A percentile compares a stretch with the other conserved stretches of the same genome.
Conservation (phyloP, 2,113 vertebrate species). For the Ifrita kowaldi region DNA sequence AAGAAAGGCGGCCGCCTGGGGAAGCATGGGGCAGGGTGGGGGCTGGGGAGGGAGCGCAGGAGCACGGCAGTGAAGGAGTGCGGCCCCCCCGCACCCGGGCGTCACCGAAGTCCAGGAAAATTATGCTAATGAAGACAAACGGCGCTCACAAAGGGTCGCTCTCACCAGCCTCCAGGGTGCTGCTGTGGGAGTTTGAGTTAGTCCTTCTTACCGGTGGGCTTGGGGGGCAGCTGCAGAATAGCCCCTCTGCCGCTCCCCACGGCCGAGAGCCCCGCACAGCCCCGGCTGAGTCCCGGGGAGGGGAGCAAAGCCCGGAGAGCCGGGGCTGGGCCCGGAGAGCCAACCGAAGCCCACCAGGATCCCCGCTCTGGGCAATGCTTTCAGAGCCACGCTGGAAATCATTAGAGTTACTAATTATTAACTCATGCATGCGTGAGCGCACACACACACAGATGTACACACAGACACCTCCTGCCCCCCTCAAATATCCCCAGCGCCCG, state of each 20-base stretch:
- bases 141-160: constrained; percentile 80
- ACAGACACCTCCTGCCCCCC: not conserved
- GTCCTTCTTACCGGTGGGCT: constrained; percentile 21
- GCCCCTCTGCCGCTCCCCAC: not conserved
- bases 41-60: constrained; percentile 73
- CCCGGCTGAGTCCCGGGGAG: not conserved
- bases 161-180: constrained; percentile 49
- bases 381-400: constrained; percentile 43
- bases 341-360: constrained; percentile 28
- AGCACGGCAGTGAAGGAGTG: constrained; percentile 73
- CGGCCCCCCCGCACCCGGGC: constrained; percentile 81
- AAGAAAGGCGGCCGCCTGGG: constrained; percentile 75
- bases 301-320: not conserved
- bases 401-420: constrained; percentile 61
- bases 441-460: constrained; percentile 28
- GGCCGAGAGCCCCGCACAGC: not conserved
- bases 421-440: constrained; percentile 54
- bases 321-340: not conserved
- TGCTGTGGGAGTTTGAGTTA: not conserved
- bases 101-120: constrained; percentile 94
- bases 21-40: constrained; percentile 72
- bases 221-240: not conserved
- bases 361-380: constrained; percentile 49
- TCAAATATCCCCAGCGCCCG: not conserved
- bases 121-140: constrained; percentile 93